Base-by-base conservation (phyloP, 2,888 invertebrate species). In the Mellilla xanthometata region DNA sequence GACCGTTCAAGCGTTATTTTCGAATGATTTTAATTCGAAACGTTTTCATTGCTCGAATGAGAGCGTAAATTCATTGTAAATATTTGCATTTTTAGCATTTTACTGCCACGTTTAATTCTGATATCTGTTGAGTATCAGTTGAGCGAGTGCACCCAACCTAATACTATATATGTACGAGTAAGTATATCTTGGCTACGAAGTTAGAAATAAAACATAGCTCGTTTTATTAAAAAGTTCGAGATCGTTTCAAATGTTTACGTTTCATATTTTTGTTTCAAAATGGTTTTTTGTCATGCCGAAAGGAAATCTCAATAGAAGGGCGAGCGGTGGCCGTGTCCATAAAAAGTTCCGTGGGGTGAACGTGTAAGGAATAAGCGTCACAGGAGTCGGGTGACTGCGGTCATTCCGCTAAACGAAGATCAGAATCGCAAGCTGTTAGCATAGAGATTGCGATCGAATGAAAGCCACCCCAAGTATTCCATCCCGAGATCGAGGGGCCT, bases 361-460 rank as follows among this genome's bases (percentile, higher is more conserved):
- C 87, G 88, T 88, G 88, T 86, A 80, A 80, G 82, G 87, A 87
- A 86, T 88, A 86, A 85, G 75, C 85, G 82, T 84, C 82, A 80
- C 81, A 68, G 77, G 72, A 73, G 72, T 71, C 67, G 79, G 80
- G 87, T 81, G 86, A 75, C 86, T 86, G 89, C 85, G 89, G 89
- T 89, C 89, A 89, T 89, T 89, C 70, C 84, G 88, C 86, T 88
- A 89, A 89, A 88, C 88, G 89, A 88, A 89, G 89, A 89, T 89
- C 88, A 83, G 85, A 89, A 89, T 89, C 89, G 86, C 82, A 82
- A 81, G 85, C 88, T 86, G 85, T 88, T 89, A 88, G 89, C 88
- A 89, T 89, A 89, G 88, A 89, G 87, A 89, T 89, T 87, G 88
- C 82, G 79, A 89, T 87, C 87, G 85, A 87, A 83, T 83, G 85